Conservation (phyloP, 2,888 invertebrate genomes). For the Ochropleura leucogaster region DNA sequence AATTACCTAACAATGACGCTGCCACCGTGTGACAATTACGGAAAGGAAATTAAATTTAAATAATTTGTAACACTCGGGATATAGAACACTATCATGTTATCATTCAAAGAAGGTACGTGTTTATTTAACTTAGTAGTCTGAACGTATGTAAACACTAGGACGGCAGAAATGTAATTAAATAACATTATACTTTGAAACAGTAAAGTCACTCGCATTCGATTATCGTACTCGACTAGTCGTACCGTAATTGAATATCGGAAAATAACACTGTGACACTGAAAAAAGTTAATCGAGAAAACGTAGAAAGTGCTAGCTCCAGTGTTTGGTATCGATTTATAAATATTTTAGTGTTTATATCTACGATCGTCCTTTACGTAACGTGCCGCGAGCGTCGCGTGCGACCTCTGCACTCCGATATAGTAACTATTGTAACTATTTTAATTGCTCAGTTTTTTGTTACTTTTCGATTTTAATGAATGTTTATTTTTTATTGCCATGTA, state of each 20-base stretch:
- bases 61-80: constrained; percentile 31
- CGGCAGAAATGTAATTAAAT: constrained; percentile 29
- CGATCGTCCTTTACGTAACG: constrained; percentile 65
- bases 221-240: constrained; percentile 13
- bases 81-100: constrained; percentile 18
- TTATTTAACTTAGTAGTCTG: neutral
- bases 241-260: constrained; percentile 44
- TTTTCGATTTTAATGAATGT: constrained; percentile 46
- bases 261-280: constrained; percentile 44
- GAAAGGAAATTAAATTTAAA: constrained; percentile 19
- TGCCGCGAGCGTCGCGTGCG: constrained; percentile 64
- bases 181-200: constrained; percentile 41
- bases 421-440: constrained; percentile 66
- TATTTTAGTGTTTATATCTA: constrained; percentile 57
- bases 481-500: constrained; percentile 34
- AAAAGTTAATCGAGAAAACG: constrained; percentile 46
- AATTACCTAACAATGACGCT: neutral
- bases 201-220: constrained; percentile 29
- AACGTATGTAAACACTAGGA: constrained; percentile 16
- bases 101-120: constrained; percentile 7
- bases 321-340: constrained; percentile 55
- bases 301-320: constrained; percentile 30
- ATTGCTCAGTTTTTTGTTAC: constrained; percentile 63
- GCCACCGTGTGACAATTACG: constrained; percentile 14
- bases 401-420: constrained; percentile 62